Evolutionary conservation across 2,797 vertebrate genomes (phyloP), one percentile per base, ranked within the genome.

Genomic region (Anguilla obscura): DNA sequence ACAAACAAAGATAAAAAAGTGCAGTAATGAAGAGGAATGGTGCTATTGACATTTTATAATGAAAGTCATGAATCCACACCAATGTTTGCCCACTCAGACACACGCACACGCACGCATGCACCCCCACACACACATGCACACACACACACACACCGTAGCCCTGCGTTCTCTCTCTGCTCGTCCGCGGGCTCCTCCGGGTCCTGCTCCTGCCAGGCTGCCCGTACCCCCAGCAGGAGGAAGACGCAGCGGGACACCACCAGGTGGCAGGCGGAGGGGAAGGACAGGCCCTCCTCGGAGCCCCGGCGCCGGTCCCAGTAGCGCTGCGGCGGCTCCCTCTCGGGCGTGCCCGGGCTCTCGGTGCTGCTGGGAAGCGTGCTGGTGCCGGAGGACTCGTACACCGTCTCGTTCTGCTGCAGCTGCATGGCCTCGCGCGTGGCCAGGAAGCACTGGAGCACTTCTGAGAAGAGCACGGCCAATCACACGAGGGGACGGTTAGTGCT

Each of bases 391-490:
- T 97, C 96, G 7, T 97, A 97, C 85, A 97, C 96, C 0, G 96
- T 97, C 91, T 96, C 96, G 1, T 95, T 96, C 92, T 96, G 96
- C 90, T 96, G 96, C 2, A 96, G 93, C 86, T 96, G 96, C 96
- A 96, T 96, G 86, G 96, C 96, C 89, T 97, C 96, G 14, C 96
- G 93, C 0, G 96, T 96, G 86, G 96, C 96, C 93, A 97, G 95
- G 90, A 97, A 97, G 82, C 96, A 97, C 89, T 97, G 96, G 24
- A 97, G 90, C 76, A 97, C 96, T 90, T 97, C 96, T 97, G 93
- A 27, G 87, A 63, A 82, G 33, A 48, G 14, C 56, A 33, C 18
- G 8, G 3, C 45, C 16, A 33, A 33, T 40, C 76, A 48, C 76
- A 45, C 14, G 87, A 84, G 36, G 10, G 21, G 36, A 58, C 87